Evolutionary conservation across 2,888 invertebrate species (phyloP), one percentile per base, ranked within the genome.

Genomic region (Chymomyza procnemis): DNA sequence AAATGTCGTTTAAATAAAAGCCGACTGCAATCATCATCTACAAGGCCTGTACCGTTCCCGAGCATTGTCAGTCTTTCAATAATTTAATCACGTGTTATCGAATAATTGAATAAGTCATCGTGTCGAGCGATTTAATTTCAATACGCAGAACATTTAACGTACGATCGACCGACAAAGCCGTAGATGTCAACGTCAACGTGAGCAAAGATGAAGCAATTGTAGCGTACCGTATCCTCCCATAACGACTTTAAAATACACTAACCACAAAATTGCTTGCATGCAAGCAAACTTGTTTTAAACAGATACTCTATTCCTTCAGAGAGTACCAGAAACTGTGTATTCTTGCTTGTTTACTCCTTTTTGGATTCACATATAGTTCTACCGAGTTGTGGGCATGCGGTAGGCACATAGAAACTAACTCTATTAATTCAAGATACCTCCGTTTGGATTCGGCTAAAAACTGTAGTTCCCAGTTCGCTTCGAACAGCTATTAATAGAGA

Each of bases 101-200:
- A 83, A 85, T 75, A 83, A 85, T 83, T 85, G 83, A 85, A 83
- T 83, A 83, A 79, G 83, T 85, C 85, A 80, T 85, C 83, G 78
- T 79, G 83, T 80, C 71, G 83, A 82, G 82, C 85, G 80, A 84
- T 83, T 80, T 82, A 74, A 83, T 83, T 83, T 80, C 82, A 85
- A 83, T 85, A 85, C 82, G 81, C 83, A 77, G 75, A 85, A 81
- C 79, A 70, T 80, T 82, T 75, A 80, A 73, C 78, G 67, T 71
- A 67, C 74, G 61, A 69, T 61, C 63, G 69, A 61, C 19, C 50
- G 16, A 50, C 50, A 50, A 18, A 18, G 50, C 16, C 19, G 3
- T 3, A 16, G 50, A 50, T 19, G 14, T 50, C 50, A 19, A 50
- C 19, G 50, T 50, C 50, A 50, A 50, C 50, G 50, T 2, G 18